Evolutionary conservation across 2,113 vertebrate species (phyloP).

Genomic region (Aspiorhynchus laticeps): DNA sequence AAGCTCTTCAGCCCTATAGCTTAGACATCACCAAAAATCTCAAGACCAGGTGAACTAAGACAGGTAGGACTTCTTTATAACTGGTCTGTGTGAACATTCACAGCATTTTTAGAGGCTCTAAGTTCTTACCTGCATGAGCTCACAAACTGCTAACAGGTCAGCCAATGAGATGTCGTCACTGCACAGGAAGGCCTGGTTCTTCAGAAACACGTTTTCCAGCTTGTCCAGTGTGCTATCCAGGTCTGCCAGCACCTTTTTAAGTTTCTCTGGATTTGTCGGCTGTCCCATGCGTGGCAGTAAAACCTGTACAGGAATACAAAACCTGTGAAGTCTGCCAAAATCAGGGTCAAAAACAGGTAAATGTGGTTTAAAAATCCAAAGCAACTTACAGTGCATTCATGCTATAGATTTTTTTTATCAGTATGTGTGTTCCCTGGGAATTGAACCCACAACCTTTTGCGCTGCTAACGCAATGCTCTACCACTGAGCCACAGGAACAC

Average conservation of each 20-base stretch:
- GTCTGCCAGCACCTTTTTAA: conserved; percentile 64
- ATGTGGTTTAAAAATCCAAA: background rate
- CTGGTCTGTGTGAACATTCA: background rate
- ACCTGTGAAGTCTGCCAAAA: background rate
- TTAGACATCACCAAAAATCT: background rate
- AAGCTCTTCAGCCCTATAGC: background rate
- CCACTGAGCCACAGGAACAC: too few species aligned
- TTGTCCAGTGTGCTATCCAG: conserved; percentile 67
- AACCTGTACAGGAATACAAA: conserved; percentile 61
- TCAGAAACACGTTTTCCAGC: conserved; percentile 75
- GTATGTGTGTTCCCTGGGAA: too few species aligned
- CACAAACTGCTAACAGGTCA: conserved; percentile 76
- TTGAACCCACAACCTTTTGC: too few species aligned
- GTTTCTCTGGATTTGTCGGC: conserved; percentile 52
- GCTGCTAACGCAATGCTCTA: too few species aligned
- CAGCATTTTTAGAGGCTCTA: background rate
- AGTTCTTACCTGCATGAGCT: conserved; percentile 75
- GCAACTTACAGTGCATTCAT: too few species aligned
- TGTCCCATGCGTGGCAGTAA: conserved; percentile 59
- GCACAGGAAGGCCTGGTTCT: conserved; percentile 73
- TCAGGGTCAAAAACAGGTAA: background rate
- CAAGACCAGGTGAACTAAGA: background rate
- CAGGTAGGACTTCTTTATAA: background rate
- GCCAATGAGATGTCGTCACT: conserved; percentile 76
- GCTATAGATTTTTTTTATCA: too few species aligned